Base-by-base conservation (phyloP, 2,888 invertebrate genomes). In the Strigamia transsilvanica region DNA sequence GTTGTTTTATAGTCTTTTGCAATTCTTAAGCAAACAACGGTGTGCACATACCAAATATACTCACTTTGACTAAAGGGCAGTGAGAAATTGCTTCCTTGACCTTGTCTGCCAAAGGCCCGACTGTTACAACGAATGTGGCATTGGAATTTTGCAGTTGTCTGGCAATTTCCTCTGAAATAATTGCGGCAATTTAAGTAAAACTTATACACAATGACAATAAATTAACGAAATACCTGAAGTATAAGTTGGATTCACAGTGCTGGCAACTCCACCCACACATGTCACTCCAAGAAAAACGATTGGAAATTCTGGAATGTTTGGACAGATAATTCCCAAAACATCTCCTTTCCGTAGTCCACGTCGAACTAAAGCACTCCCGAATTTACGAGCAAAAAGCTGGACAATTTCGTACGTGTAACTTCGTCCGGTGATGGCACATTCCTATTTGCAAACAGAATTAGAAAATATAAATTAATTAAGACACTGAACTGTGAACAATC, bases 191-290 rank as follows among this genome's bases (percentile, higher is more conserved):
- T 32, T 77, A 77, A 21, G 5, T 27, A 27, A 41, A 83, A 82
- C 34, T 38, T 32, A 41, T 18, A 34, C 27, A 38, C 6, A 38
- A 38, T 38, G 6, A 10, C 5, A 21, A 27, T 7, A 78, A 32
- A 32, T 38, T n/a, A 27, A 38, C 5, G 0, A 32, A 82, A 87
- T 87, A 92, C 92, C 92, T 86, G 91, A 90, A 13, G 93, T 94
- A 86, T 94, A 94, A 83, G 91, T 87, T 0, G 94, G 93, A 88
- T 94, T 95, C 9, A 94, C 89, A 0, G 93, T 92, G 0, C 94
- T 93, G 3, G 93, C 90, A 13, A 91, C 83, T 27, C 85, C 84
- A 7, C 85, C 85, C 1, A 86, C 85, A 23, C 85, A 83, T 78
- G 85, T 84, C 41, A 84, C 84, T n/a, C 85, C 86, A 73, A 84